Conservation (phyloP, 2,113 vertebrate species). For the Zonotrichia leucophrys region DNA sequence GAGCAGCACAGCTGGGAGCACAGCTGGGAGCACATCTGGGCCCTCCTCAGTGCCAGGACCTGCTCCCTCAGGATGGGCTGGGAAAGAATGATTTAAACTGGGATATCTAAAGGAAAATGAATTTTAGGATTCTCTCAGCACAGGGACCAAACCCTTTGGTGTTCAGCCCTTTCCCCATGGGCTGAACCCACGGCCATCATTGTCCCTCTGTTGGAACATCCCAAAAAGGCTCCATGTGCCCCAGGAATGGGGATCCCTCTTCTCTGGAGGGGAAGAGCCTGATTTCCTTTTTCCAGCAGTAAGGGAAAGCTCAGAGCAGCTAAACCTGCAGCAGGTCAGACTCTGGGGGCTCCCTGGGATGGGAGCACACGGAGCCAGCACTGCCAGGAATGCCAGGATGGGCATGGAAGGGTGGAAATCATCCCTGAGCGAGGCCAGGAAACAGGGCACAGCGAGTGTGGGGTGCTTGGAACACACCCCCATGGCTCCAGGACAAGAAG, state of each 20-base stretch:
- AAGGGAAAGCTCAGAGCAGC: background rate
- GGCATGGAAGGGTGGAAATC: fast-evolving
- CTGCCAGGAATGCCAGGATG: fast-evolving
- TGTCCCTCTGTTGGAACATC: no score
- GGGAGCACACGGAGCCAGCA: fast-evolving
- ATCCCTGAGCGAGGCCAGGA: fast-evolving
- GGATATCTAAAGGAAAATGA: background rate
- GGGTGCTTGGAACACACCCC: fast-evolving
- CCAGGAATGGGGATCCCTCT: background rate
- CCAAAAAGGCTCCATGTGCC: fast-evolving
- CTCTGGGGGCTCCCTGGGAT: no score
- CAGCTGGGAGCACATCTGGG: fast-evolving
- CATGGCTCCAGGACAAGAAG: background rate
- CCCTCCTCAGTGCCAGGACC: background rate
- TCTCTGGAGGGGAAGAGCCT: background rate
- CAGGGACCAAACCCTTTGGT: background rate
- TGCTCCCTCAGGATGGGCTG: background rate
- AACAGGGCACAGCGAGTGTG: background rate
- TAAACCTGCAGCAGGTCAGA: background rate
- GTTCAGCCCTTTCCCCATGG: background rate
- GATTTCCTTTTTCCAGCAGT: background rate
- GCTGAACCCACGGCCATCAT: background rate
- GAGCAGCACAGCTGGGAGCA: background rate
- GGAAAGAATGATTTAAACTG: fast-evolving
- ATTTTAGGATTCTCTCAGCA: background rate